Evolutionary conservation across 2,797 vertebrate species (phyloP).

Genomic region (Hapalemur alaotrensis): DNA sequence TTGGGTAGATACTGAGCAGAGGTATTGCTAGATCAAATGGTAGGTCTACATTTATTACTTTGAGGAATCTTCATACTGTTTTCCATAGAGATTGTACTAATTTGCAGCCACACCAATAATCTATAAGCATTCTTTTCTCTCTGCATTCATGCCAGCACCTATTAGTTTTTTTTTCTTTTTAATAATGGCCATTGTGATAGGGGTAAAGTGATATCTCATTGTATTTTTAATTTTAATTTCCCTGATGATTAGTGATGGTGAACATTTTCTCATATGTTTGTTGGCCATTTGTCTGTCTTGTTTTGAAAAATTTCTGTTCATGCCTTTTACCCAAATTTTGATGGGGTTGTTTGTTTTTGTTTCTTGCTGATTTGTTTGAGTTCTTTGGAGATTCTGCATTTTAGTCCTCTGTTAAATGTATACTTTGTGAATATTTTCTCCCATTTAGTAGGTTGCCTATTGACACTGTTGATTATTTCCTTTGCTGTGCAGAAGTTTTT

Average conservation of each 20-base stretch:
- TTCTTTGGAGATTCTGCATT: not conserved
- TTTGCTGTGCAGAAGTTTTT: not conserved
- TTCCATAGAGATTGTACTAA: not conserved
- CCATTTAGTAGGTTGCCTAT: not conserved
- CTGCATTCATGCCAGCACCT: not conserved
- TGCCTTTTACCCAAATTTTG: not conserved
- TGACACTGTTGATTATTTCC: not conserved
- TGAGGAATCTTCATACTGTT: not conserved
- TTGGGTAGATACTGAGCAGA: not conserved
- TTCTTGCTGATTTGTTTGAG: not conserved
- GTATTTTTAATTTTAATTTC: not conserved
- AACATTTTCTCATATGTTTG: not conserved
- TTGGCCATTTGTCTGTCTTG: not conserved
- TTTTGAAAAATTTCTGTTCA: not conserved
- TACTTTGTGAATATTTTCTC: not conserved
- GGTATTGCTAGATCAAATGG: not conserved
- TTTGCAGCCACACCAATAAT: not conserved
- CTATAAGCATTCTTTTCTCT: not conserved
- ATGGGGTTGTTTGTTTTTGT: not conserved
- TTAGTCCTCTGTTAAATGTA: not conserved
- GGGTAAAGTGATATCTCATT: not conserved
- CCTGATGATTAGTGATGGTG: not conserved
- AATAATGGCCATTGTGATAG: not conserved
- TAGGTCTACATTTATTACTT: not conserved
- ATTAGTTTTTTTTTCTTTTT: not conserved